Evolutionary conservation across 2,113 vertebrate genomes (phyloP), one percentile per base, ranked within the genome.

Genomic region (Cyprinodon variegatus): DNA sequence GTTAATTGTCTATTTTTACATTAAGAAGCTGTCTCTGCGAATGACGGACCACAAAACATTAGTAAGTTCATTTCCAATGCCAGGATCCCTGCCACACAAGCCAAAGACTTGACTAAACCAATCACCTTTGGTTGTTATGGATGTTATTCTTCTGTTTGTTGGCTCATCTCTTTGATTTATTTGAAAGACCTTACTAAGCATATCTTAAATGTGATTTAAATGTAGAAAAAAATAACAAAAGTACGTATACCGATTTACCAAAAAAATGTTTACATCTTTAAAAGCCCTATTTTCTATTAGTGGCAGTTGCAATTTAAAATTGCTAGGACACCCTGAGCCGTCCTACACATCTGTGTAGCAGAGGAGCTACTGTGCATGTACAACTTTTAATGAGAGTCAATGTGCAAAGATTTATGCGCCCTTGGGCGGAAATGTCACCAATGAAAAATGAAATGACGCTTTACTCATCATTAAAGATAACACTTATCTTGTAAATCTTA

Each of bases 1-100:
- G 97, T 90, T 97, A 97, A 99, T 98, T 90, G 89, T 81, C 85
- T 94, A 94, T 96, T 96, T 95, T 94, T 94, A 93, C 94, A 95
- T 95, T 94, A 94, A 91, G 92, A 94, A 93, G 93, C 93, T 94
- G 95, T 96, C 96, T 94, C 87, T 95, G 93, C 92, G 94, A 96
- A 96, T 97, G 96, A 96, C 95, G 91, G 90, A 93, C 90, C 95
- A 92, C 94, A 90, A 92, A 87, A 88, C 84, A 22, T 89, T 86
- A 92, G 83, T 93, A 91, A 92, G 92, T 92, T 93, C 90, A 93
- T 90, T 87, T 90, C 89, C 92, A 86, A 88, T 90, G 92, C 82
- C 86, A 65, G 79, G 66, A 65, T 85, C 74, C 48, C 77, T 88
- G 88, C 89, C 84, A 93, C 89, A 90, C 78, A 78, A 70, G 83